Conservation (phyloP, 2,888 invertebrate genomes). For the Actias luna region DNA sequence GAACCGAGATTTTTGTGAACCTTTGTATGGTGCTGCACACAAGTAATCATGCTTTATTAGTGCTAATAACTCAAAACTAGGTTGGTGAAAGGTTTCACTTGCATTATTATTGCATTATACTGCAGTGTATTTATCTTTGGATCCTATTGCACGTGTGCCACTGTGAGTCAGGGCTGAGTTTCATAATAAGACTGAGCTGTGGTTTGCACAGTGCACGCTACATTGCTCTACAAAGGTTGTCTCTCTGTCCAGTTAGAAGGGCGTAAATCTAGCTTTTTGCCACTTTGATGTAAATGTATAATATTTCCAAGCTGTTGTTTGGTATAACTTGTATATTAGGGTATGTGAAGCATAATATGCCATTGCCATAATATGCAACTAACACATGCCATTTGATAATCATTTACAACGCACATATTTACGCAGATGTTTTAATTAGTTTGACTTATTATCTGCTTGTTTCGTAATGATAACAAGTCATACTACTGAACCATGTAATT, state of each 20-base stretch:
- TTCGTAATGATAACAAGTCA: no score
- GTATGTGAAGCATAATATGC: no score
- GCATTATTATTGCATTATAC: neutral
- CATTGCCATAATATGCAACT: no score
- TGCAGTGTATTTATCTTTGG: conserved; percentile 1
- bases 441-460: neutral
- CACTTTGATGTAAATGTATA: neutral
- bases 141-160: neutral
- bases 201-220: neutral
- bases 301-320: neutral
- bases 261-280: neutral
- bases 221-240: neutral
- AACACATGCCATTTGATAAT: neutral
- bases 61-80: conserved; percentile 5
- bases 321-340: no score
- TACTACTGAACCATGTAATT: no score
- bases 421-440: neutral
- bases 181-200: neutral
- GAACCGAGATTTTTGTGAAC: neutral
- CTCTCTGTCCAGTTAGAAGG: neutral
- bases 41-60: conserved; percentile 2
- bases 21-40: neutral
- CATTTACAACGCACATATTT: neutral
- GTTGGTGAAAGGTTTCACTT: conserved; percentile 7
- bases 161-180: neutral